Evolutionary conservation across 2,113 vertebrate species (phyloP), one percentile per base, ranked within the genome.

Genomic region (Todiramphus saurophagus): DNA sequence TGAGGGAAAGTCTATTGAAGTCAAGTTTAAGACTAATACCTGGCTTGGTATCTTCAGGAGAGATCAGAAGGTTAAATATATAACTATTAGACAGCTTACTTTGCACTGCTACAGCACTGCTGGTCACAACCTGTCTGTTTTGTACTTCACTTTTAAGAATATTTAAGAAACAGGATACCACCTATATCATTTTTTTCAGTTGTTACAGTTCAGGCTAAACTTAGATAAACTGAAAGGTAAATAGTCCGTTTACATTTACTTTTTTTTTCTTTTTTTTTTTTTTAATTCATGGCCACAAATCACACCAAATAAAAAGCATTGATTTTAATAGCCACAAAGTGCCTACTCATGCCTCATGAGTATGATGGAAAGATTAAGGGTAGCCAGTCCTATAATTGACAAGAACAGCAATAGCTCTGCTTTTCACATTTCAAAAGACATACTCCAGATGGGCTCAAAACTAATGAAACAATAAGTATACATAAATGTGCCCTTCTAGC

Each of bases 381-480:
- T 81, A 77, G 25, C 10, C 39, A 53, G 33, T 31, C 39, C 30
- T 46, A 41, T 78, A 69, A 91, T 67, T 90, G 96, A 56, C 24
- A 91, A 83, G 50, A 9, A 74, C 33, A 90, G 24, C 27, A 74
- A 82, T 82, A 16, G 9, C 16, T 18, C 18, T 39, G 10, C 3
- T 93, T 90, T 74, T 87, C 28, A 76, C 63, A 30, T 74, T 94
- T 81, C 66, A 64, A 30, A 94, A 83, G 43, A 76, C 27, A 30
- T 66, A 60, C 44, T 90, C 76, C 89, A 92, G 84, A 89, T 60
- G 25, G 53, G 10, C 15, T 75, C 35, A 69, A 90, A 89, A 83
- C 69, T 82, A 96, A 93, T 95, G 48, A 92, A 96, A 95, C 59
- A 93, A 68, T 80, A 96, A 66, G 13, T 58, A 10, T 25, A 69